phyloP scores from a whole-genome alignment of 2,888 invertebrate genomes.

The Tiphia femorata region DNA sequence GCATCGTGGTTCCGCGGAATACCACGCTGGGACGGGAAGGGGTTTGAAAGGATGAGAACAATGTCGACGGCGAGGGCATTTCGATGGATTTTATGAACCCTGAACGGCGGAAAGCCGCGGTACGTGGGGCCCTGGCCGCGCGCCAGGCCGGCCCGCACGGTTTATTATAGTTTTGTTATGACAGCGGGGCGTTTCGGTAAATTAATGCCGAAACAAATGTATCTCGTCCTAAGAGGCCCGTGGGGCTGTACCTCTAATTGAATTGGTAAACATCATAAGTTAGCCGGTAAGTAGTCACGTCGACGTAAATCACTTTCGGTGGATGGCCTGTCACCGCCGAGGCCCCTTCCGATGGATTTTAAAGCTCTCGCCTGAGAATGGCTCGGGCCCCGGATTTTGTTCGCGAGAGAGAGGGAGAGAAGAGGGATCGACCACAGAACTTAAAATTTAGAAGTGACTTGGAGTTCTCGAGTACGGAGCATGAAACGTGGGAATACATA shows the following conservation, averaged over 20 bases:
- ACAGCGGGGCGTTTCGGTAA: conserved; percentile 64
- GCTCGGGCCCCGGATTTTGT: conserved; percentile 1
- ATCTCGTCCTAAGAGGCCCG: conserved; percentile 54
- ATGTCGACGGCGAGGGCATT: conserved; percentile 41
- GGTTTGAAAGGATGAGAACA: conserved; percentile 19
- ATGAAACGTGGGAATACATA: no score
- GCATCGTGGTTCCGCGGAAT: background rate
- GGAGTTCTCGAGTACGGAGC: no score
- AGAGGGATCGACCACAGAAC: no score
- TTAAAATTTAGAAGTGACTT: no score
- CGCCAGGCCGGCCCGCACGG: conserved; percentile 44
- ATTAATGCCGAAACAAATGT: conserved; percentile 68
- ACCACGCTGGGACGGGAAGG: background rate
- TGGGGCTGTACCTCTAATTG: conserved; percentile 63
- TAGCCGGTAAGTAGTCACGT: conserved; percentile 61
- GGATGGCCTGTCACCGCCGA: conserved; percentile 47
- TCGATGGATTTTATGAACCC: conserved; percentile 53
- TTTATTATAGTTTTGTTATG: conserved; percentile 70
- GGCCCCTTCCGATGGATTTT: no score
- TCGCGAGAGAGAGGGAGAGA: conserved; percentile 1
- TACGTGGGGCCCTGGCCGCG: conserved; percentile 33
- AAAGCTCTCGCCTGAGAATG: background rate
- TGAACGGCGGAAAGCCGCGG: conserved; percentile 25
- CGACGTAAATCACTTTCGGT: conserved; percentile 59
- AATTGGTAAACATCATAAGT: conserved; percentile 68